A percentile compares a stretch with the other conserved stretches of the same genome.
phyloP scores from a whole-genome alignment of 2,888 invertebrate genomes.

The Gymnocheta viridis region DNA sequence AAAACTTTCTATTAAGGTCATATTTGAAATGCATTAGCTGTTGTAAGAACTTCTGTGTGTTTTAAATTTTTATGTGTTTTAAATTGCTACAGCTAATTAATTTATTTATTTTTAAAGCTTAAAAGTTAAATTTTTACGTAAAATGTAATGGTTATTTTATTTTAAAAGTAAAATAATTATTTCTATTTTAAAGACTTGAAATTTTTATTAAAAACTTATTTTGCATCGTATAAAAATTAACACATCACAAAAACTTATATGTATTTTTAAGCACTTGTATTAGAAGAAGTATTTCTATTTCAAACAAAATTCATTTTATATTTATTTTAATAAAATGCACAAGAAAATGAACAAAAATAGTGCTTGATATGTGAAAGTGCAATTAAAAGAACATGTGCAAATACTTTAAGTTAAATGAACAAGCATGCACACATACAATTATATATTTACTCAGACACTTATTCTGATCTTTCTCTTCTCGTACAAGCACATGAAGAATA shows the following conservation, averaged over 20 bases:
- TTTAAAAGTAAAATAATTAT: slow-evolving; percentile 7
- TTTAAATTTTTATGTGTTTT: not conserved
- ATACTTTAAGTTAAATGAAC: not conserved
- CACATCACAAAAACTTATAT: slow-evolving; percentile 35
- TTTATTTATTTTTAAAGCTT: not conserved
- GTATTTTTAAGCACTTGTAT: not conserved
- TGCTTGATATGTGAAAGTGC: slow-evolving; percentile 36
- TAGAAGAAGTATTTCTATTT: slow-evolving; percentile 12
- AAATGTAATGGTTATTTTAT: not conserved
- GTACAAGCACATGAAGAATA: slow-evolving; percentile 10
- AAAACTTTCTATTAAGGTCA: too few species aligned
- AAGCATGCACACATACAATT: not conserved
- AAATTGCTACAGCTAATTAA: not conserved
- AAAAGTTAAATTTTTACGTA: not conserved
- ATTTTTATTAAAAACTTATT: not conserved
- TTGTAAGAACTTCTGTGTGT: too few species aligned
- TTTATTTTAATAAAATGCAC: slow-evolving; percentile 17
- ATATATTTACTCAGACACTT: not conserved
- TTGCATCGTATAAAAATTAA: slow-evolving; percentile 24
- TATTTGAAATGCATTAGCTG: too few species aligned
- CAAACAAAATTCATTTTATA: slow-evolving; percentile 29
- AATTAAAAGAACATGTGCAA: slow-evolving; percentile 20
- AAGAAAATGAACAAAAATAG: slow-evolving; percentile 18
- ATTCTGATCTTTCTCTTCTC: slow-evolving; percentile 27
- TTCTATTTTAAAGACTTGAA: slow-evolving; percentile 7